phyloP scores from a whole-genome alignment of 2,797 vertebrate species.

The Darevskia mixta region DNA sequence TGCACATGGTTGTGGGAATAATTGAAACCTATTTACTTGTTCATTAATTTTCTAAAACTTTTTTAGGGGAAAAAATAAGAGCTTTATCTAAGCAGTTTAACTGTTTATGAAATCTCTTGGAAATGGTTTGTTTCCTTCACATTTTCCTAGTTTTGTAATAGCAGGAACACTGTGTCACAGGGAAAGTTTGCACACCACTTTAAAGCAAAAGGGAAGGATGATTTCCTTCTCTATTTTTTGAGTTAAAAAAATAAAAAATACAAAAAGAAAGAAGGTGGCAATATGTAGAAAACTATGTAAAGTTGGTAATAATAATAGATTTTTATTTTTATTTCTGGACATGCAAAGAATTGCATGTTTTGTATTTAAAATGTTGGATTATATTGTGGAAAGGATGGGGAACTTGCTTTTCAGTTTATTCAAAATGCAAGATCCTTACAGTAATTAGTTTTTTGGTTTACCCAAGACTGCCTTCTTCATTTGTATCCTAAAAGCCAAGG shows the following conservation, averaged over 20 bases:
- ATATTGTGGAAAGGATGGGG: slow-evolving; percentile 1
- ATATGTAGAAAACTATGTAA: slow-evolving; percentile 70
- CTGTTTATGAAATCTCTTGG: slow-evolving; percentile 71
- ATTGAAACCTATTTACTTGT: slow-evolving; percentile 64
- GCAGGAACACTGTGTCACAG: slow-evolving; percentile 54
- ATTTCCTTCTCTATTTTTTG: slow-evolving; percentile 13
- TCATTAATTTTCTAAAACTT: slow-evolving; percentile 74
- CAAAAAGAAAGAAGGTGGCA: slow-evolving; percentile 63
- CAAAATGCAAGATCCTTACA: background rate
- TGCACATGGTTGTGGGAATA: slow-evolving; percentile 71
- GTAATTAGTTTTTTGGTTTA: background rate
- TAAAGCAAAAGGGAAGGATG: slow-evolving; percentile 42
- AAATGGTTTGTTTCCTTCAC: slow-evolving; percentile 70
- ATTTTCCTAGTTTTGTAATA: slow-evolving; percentile 76
- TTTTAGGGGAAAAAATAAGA: slow-evolving; percentile 62
- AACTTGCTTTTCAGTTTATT: background rate
- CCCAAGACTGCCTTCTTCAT: background rate
- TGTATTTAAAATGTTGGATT: slow-evolving; percentile 66
- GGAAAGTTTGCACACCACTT: slow-evolving; percentile 27
- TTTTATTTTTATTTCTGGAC: slow-evolving; percentile 78
- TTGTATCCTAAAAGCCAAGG: background rate
- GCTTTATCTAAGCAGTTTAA: slow-evolving; percentile 56
- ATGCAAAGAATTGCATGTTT: slow-evolving; percentile 73
- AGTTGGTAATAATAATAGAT: slow-evolving; percentile 66
- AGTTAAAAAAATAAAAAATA: background rate